Conservation (phyloP, 1,140 invertebrate species). For the Drosophila equinoxialis region DNA sequence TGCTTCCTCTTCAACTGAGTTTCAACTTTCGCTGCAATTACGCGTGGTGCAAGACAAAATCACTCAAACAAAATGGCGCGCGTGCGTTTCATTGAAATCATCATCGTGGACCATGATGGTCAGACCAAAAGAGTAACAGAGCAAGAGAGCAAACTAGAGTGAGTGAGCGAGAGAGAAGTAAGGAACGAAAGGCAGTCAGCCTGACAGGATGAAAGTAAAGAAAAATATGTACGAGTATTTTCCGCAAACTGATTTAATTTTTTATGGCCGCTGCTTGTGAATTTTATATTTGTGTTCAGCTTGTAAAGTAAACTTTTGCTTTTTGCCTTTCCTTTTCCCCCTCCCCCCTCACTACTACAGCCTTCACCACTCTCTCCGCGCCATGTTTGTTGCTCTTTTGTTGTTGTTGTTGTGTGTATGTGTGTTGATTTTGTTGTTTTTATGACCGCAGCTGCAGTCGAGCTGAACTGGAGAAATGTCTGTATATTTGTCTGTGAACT, state of each 20-base stretch:
- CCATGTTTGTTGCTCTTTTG: slow-evolving; percentile 27
- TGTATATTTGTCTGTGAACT: slow-evolving; percentile 37
- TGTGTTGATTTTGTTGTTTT: slow-evolving; percentile 52
- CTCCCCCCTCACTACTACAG: background rate
- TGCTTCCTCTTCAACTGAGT: slow-evolving; percentile 43
- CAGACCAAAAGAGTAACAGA: background rate
- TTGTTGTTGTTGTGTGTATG: slow-evolving; percentile 28
- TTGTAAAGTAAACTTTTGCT: slow-evolving; percentile 36
- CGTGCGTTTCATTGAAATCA: slow-evolving; percentile 78
- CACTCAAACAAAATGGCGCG: slow-evolving; percentile 76
- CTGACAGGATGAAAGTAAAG: slow-evolving; percentile 42
- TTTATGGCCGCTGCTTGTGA: slow-evolving; percentile 67
- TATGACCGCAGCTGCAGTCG: slow-evolving; percentile 63
- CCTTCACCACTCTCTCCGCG: background rate
- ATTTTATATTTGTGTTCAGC: slow-evolving; percentile 64
- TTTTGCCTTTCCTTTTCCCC: background rate
- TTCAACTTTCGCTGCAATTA: slow-evolving; percentile 78
- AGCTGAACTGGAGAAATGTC: slow-evolving; percentile 42
- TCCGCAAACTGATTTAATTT: slow-evolving; percentile 78
- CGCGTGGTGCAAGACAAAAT: slow-evolving; percentile 76
- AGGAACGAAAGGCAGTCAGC: slow-evolving; percentile 5
- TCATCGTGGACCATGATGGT: slow-evolving; percentile 24
- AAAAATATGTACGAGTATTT: slow-evolving; percentile 74
- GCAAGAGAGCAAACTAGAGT: background rate
- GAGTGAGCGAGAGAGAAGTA: background rate